These are phyloP conservation scores for Amia ocellicauda DNA, from an alignment of 2,113 vertebrate genomes.

Conservation along the genomic window DNA sequence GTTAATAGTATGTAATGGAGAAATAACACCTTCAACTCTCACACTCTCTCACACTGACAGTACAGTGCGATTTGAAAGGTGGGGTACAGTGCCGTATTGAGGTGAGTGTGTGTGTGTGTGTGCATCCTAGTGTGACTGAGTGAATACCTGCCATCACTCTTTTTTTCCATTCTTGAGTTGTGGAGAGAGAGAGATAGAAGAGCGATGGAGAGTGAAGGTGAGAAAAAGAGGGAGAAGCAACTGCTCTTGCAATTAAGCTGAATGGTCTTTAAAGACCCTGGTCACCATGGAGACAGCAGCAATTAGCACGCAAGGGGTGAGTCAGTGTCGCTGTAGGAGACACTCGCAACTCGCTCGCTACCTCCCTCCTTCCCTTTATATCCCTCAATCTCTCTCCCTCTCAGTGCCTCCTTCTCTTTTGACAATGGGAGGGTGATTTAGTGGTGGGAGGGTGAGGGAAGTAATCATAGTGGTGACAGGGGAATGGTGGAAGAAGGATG, in stretches of 20 bases:
- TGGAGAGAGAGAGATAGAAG: slow-evolving; percentile 19
- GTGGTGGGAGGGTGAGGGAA: slow-evolving; percentile 1
- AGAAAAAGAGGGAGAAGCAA: slow-evolving; percentile 6
- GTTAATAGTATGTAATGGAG: no score
- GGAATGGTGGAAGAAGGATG: slow-evolving; percentile 34
- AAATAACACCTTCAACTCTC: no score
- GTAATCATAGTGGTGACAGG: slow-evolving; percentile 3
- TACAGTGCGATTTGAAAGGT: no score
- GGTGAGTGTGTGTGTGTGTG: slow-evolving; percentile 12
- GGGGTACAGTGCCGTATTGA: no score
- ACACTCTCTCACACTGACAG: no score
- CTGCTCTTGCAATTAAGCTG: background rate
- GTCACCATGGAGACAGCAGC: slow-evolving; percentile 19
- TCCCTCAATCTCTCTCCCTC: no score
- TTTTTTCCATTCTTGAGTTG: slow-evolving; percentile 17
- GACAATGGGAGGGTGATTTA: no score
- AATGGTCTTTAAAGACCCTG: slow-evolving; percentile 8
- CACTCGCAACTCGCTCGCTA: no score
- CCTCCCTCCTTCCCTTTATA: no score
- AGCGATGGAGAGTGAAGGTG: slow-evolving; percentile 27
- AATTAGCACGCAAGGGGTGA: slow-evolving; percentile 1
- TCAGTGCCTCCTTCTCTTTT: no score
- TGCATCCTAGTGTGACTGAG: slow-evolving; percentile 12
- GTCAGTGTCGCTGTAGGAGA: no score
- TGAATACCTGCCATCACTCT: slow-evolving; percentile 20